Percentiles rank a stretch among this genome's conserved stretches.
These are phyloP conservation scores for Dasypogon diadema DNA, from an alignment of 2,888 invertebrate genomes.

Conservation along the genomic window DNA sequence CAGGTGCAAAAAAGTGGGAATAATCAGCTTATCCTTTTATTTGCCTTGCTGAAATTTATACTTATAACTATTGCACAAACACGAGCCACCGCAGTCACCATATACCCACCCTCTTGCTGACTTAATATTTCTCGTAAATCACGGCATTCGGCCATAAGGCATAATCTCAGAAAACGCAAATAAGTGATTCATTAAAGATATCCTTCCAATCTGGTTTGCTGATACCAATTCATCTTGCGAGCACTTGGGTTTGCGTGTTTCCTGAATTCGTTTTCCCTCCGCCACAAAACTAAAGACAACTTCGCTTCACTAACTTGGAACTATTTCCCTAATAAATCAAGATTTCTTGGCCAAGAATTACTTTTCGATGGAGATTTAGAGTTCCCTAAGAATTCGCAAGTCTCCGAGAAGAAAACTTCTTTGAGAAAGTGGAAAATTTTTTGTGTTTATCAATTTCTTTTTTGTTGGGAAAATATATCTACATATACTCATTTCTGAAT, in stretches of 20 bases:
- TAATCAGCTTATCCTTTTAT: too few species aligned
- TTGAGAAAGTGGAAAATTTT: neutral
- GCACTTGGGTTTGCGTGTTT: slow-evolving; percentile 44
- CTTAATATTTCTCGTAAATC: too few species aligned
- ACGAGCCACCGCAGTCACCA: too few species aligned
- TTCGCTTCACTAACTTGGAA: neutral
- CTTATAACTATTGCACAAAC: too few species aligned
- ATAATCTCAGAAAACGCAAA: slow-evolving; percentile 37
- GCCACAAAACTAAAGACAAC: neutral
- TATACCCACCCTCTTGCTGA: too few species aligned
- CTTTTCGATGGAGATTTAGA: slow-evolving; percentile 9
- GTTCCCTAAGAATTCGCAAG: neutral
- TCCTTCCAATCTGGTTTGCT: neutral
- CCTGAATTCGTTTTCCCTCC: slow-evolving; percentile 10
- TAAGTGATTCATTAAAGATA: slow-evolving; percentile 38
- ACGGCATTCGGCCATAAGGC: slow-evolving; percentile 10
- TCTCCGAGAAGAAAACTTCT: neutral
- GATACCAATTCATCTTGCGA: slow-evolving; percentile 33
- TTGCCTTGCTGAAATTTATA: too few species aligned
- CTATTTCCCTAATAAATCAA: slow-evolving; percentile 39
- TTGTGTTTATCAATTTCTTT: too few species aligned
- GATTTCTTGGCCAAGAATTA: slow-evolving; percentile 27
- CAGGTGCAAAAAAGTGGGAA: too few species aligned
- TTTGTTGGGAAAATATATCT: too few species aligned
- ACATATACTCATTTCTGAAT: too few species aligned